Evolutionary conservation across 2,888 invertebrate genomes (phyloP).

Genomic region (Ametastegia equiseti): DNA sequence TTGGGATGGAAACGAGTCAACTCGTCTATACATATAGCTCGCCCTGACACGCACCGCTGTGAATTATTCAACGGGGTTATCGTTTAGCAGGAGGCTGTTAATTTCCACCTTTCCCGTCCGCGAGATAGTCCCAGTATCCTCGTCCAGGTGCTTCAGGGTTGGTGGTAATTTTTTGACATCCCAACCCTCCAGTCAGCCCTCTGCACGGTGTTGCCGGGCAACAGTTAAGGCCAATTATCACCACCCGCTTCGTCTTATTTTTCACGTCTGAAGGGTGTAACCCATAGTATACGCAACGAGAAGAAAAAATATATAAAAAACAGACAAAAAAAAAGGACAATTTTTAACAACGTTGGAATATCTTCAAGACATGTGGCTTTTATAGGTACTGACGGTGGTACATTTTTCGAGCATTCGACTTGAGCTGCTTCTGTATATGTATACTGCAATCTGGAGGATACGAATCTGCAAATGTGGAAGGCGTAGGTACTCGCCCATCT

Average conservation of each 20-base stretch:
- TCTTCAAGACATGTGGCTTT: constrained; percentile 12
- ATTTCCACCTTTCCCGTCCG: constrained; percentile 25
- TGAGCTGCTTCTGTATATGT: neutral
- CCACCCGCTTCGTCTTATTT: neutral
- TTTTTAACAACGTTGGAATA: too few species aligned
- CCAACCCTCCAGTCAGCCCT: too few species aligned
- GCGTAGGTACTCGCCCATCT: neutral
- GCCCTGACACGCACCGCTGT: neutral
- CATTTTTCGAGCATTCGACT: neutral
- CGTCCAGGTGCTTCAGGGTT: neutral
- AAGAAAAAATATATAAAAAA: too few species aligned
- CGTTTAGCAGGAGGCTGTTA: constrained; percentile 24
- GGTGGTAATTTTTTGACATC: neutral
- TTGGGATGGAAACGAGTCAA: neutral
- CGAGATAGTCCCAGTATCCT: too few species aligned
- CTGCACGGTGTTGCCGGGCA: constrained; percentile 19
- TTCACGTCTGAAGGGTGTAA: neutral
- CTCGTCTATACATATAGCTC: neutral
- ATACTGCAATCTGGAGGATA: neutral
- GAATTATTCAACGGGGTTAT: constrained; percentile 21
- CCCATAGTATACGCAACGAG: neutral
- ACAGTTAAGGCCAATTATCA: constrained; percentile 22
- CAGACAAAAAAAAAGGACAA: too few species aligned
- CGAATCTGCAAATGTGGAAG: constrained; percentile 14
- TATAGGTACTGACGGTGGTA: neutral